Base-by-base conservation (phyloP, 2,113 vertebrate species). In the Spheniscus mendiculus region DNA sequence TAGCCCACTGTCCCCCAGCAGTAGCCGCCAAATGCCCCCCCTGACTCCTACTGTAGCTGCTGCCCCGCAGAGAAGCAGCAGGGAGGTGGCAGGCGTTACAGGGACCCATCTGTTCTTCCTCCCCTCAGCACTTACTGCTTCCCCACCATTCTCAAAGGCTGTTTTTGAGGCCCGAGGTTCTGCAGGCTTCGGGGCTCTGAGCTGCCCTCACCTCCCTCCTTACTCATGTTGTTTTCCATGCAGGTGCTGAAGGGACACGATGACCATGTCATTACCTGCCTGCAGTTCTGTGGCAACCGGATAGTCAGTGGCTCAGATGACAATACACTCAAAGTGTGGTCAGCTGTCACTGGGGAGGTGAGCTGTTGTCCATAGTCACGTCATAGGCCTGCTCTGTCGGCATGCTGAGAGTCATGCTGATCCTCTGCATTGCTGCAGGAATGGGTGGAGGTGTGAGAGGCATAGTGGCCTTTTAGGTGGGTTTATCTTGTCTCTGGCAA, bases 241-340 rank as follows among this genome's bases (percentile, higher is more conserved):
- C 89, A 98, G 97, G 97, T 98, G 58, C 96, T 98, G 93, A 98
- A 98, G 66, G 98, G 98, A 11, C 98, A 98, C 0, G 98, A 98
- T 0, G 98, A 98, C 92, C 98, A 98, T 0, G 98, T 98, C 73
- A 98, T 98, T 61, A 98, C 98, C 53, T 98, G 98, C 44, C 89
- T 98, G 72, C 98, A 98, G 91, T 98, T 98, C 91, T 98, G 97
- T 0, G 98, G 98, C 55, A 98, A 95, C 70, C 97, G 98, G 6
- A 98, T 98, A 0, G 96, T 98, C 2, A 98, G 98, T 0, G 98
- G 98, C 71, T 98, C 98, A 0, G 98, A 98, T 1, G 98, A 98
- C 91, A 98, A 98, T 65, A 98, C 98, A 0, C 98, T 98, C 32
- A 98, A 98, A 38, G 98, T 98, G 23, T 98, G 98, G 98, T 98